phyloP scores from a whole-genome alignment of 2,888 invertebrate species.

The Cryptocheilus praepositus region DNA sequence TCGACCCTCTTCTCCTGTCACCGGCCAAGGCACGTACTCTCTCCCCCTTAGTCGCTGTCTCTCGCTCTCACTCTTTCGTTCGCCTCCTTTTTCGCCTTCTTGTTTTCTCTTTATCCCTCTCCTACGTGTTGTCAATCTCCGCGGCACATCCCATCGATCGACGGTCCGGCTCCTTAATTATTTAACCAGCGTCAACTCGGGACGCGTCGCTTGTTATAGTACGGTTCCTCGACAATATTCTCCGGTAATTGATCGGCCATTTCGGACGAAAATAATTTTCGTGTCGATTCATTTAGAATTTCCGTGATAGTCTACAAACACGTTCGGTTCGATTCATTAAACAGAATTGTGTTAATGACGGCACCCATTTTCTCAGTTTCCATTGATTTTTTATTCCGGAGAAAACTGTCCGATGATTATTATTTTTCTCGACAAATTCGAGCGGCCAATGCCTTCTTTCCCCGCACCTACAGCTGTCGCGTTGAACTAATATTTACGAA shows the following conservation, averaged over 20 bases:
- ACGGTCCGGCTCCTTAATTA: constrained; percentile 60
- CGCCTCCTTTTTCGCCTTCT: constrained; percentile 34
- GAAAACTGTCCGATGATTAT: constrained; percentile 8
- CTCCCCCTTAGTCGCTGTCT: constrained; percentile 30
- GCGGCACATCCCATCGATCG: constrained; percentile 45
- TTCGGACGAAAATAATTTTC: not conserved
- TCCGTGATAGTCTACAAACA: too few relatives aligned
- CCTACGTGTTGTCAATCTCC: constrained; percentile 47
- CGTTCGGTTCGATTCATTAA: too few relatives aligned
- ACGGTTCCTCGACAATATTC: constrained; percentile 9
- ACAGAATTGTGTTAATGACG: too few relatives aligned
- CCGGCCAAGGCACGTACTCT: constrained; percentile 37
- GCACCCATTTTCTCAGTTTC: not conserved
- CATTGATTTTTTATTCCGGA: not conserved
- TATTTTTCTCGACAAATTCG: constrained; percentile 14
- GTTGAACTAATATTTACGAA: constrained; percentile 35
- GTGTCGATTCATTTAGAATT: too few relatives aligned
- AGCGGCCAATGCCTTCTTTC: not conserved
- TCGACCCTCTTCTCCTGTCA: constrained; percentile 57
- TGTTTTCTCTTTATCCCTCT: constrained; percentile 21
- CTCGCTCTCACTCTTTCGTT: constrained; percentile 31
- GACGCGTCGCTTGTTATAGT: constrained; percentile 16
- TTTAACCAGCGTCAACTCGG: constrained; percentile 56
- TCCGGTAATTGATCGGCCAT: not conserved
- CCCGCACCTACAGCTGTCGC: constrained; percentile 2